Conservation (phyloP, 2,888 invertebrate genomes). For the Cantharis rufa region DNA sequence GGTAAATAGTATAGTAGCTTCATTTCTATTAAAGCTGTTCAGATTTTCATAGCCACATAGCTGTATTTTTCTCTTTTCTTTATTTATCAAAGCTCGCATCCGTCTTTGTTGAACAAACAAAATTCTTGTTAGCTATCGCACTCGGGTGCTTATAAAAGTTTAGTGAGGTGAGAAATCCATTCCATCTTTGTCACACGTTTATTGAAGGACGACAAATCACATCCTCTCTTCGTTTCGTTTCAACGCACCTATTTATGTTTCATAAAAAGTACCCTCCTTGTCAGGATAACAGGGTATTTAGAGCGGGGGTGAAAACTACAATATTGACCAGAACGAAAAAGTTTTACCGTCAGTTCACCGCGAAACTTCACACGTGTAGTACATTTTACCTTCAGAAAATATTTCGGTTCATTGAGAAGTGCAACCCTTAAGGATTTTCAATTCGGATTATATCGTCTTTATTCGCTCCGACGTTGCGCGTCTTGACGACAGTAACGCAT, state of each 20-base stretch:
- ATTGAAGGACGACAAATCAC: conserved; percentile 47
- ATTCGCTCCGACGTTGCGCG: conserved; percentile 57
- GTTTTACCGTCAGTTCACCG: conserved; percentile 47
- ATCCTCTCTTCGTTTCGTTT: conserved; percentile 40
- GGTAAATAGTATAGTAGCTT: conserved; percentile 36
- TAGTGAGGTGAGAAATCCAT: conserved; percentile 33
- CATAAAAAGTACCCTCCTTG: conserved; percentile 58
- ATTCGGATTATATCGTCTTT: conserved; percentile 45
- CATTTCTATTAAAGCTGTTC: conserved; percentile 47
- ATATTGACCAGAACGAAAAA: conserved; percentile 54
- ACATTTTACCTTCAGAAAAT: not conserved
- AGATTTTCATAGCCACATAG: conserved; percentile 49
- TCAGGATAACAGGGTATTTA: conserved; percentile 45
- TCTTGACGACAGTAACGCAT: conserved; percentile 44
- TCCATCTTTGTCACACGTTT: conserved; percentile 35
- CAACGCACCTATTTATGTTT: conserved; percentile 52
- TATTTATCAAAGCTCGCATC: conserved; percentile 43
- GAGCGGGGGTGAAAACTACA: conserved; percentile 50
- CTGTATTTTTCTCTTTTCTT: conserved; percentile 52
- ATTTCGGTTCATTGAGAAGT: conserved; percentile 13
- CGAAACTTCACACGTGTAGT: conserved; percentile 31
- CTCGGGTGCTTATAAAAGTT: conserved; percentile 36
- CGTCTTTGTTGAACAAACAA: conserved; percentile 37
- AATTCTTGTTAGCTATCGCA: conserved; percentile 13
- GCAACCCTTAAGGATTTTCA: conserved; percentile 24